A percentile compares a stretch with the other conserved stretches of the same genome.
phyloP scores from a whole-genome alignment of 2,888 invertebrate genomes.

The Hydropsyche betteni region DNA sequence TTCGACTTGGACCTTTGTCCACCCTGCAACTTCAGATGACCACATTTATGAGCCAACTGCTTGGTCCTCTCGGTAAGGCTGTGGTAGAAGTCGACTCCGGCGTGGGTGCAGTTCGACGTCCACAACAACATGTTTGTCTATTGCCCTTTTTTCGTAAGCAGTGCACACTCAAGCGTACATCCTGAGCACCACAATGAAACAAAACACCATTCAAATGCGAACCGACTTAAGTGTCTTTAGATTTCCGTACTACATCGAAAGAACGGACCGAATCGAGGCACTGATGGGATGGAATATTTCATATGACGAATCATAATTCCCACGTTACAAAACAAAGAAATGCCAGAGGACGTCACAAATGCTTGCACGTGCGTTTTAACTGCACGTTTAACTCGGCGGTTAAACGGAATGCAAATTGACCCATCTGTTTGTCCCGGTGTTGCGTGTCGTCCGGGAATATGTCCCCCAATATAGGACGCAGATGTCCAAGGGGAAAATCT shows the following conservation, averaged over 20 bases:
- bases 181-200: background rate
- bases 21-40: slow-evolving; percentile 63
- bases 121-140: slow-evolving; percentile 46
- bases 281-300: too few species aligned
- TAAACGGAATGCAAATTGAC: too few species aligned
- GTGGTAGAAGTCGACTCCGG: slow-evolving; percentile 63
- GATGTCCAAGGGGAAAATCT: too few species aligned
- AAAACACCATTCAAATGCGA: too few species aligned
- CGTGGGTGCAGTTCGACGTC: slow-evolving; percentile 49
- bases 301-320: too few species aligned
- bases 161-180: slow-evolving; percentile 24
- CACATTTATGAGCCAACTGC: slow-evolving; percentile 59
- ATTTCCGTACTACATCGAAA: slow-evolving; percentile 23
- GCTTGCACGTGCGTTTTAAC: slow-evolving; percentile 21
- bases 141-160: background rate
- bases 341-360: slow-evolving; percentile 8
- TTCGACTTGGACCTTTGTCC: slow-evolving; percentile 62
- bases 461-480: too few species aligned
- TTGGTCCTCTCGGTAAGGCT: slow-evolving; percentile 65
- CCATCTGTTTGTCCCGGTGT: too few species aligned
- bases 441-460: too few species aligned
- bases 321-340: background rate
- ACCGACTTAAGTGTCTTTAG: too few species aligned
- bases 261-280: background rate
- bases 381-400: background rate